Conservation (phyloP, 2,113 vertebrate genomes). For the Rhineura floridana region DNA sequence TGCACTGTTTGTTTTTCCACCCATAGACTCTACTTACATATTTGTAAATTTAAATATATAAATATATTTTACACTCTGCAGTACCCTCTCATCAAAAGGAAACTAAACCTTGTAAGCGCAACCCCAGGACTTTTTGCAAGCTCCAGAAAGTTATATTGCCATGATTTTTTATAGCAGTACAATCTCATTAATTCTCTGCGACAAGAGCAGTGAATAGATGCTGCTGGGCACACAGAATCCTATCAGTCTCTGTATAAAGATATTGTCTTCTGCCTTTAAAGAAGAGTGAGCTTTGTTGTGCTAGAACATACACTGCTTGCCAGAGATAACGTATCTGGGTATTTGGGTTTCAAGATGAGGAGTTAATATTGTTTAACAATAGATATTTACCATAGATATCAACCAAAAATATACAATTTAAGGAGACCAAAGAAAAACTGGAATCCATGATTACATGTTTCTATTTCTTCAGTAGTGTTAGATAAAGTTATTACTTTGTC, state of each 20-base stretch:
- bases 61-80: not conserved
- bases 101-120: not conserved
- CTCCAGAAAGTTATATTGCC: not conserved
- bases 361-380: not conserved
- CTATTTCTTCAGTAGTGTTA: not conserved
- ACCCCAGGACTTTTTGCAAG: not conserved
- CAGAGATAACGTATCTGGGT: not conserved
- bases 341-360: constrained; percentile 11
- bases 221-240: not conserved
- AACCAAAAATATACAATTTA: not conserved
- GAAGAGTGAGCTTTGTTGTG: not conserved
- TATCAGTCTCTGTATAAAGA: constrained; percentile 1
- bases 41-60: not conserved
- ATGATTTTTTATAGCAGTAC: not conserved
- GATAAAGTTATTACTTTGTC: not conserved
- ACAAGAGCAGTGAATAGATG: not conserved
- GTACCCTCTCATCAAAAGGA: not conserved
- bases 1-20: not conserved
- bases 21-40: not conserved
- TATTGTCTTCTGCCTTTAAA: not conserved
- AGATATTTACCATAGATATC: not conserved
- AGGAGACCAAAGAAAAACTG: not conserved
- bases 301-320: not conserved
- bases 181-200: not conserved
- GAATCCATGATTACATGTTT: not conserved